phyloP scores from a whole-genome alignment of 2,113 vertebrate genomes.

The Hyperoodon ampullatus region DNA sequence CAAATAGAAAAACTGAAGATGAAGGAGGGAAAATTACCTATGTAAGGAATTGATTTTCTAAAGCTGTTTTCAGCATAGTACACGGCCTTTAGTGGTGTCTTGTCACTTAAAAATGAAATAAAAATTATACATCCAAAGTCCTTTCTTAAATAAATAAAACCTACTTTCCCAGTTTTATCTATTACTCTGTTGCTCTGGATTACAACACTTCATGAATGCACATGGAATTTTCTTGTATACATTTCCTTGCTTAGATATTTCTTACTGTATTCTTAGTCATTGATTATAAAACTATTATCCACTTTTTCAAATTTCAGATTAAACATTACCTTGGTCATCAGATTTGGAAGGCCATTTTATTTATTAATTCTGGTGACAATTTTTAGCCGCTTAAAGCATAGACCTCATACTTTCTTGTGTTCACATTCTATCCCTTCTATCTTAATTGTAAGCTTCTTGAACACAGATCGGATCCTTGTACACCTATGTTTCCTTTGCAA shows the following conservation, averaged over 20 bases:
- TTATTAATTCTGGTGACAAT: background rate
- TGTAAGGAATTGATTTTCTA: background rate
- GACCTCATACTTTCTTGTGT: background rate
- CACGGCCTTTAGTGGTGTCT: background rate
- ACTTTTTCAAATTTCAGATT: background rate
- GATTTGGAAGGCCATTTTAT: background rate
- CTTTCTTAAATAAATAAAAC: background rate
- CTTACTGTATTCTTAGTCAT: background rate
- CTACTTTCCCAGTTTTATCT: background rate
- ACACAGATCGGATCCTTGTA: background rate
- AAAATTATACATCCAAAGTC: background rate
- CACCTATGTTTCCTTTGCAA: background rate
- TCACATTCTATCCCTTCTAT: background rate
- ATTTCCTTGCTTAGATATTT: background rate
- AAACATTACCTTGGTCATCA: background rate
- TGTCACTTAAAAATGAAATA: background rate
- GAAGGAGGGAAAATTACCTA: background rate
- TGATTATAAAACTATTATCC: conserved; percentile 12
- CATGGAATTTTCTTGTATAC: background rate
- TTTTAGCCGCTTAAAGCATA: background rate
- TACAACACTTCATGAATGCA: background rate
- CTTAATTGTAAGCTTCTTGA: background rate
- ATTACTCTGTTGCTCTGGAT: background rate
- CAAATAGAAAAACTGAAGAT: background rate
- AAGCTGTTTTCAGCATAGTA: background rate